Base-by-base conservation (phyloP, 2,797 vertebrate genomes). In the Cyprinella venusta region DNA sequence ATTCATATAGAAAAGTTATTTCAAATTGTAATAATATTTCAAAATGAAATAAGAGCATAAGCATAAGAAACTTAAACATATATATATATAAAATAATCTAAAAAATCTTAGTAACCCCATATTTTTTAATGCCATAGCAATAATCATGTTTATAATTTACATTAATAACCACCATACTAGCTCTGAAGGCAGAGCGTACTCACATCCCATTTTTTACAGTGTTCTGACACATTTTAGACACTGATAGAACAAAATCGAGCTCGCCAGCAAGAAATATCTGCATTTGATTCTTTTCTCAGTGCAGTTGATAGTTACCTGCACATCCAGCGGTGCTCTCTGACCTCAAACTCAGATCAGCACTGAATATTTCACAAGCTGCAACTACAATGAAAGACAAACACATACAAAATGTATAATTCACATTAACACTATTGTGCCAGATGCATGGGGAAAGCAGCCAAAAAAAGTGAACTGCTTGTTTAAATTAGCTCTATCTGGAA, bases 301-400 rank as follows among this genome's bases (percentile, higher is more conserved):
- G 48, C 48, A 36, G 48, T 6, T 72, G 26, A 52, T 36, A 1
- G 26, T 72, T 33, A 48, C 70, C 70, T 72, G 48, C 70, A 54
- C 70, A 72, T 50, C 70, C 45, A 33, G 9, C 2, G 9, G 18
- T 33, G 70, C 45, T 72, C 45, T 72, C 45, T 30, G 24, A 33
- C 18, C 10, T 52, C 26, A 72, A 72, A 48, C 45, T 33, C 45
- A 21, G 24, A 26, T 71, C 42, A 30, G 18, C 45, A 52, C 70
- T 54, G 26, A 54, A 72, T 72, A 72, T 72, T 36, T 54, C 70
- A 72, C 70, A 72, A 72, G 70, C 26, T 19, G 0, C 33, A 21
- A 52, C 70, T 72, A 15, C 0, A 26, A 72, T 36, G 8, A 72
- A 72, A 72, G 48, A 72, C 70, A 72, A 33, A 72, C 24, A 71